Evolutionary conservation across 2,888 invertebrate genomes (phyloP), one percentile per base, ranked within the genome.

Genomic region (Carcina quercana): DNA sequence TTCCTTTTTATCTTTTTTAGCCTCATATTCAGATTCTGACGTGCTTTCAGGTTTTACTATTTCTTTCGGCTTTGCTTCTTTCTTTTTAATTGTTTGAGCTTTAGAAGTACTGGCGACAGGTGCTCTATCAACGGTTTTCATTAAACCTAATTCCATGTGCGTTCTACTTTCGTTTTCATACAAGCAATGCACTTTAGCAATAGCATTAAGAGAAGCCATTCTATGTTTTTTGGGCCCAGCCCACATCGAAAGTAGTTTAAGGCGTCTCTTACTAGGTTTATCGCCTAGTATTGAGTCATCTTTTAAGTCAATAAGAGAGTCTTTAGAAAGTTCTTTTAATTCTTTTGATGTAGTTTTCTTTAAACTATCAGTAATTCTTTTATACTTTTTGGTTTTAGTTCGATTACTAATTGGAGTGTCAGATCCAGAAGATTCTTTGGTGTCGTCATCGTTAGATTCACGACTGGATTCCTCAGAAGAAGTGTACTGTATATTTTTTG

Each of bases 131-230:
- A 82, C 47, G 13, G 83, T 85, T 60, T 71, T 82, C 75, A 84
- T 80, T 24, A 85, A 57, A 0, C 88, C 88, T 39, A 88, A 51
- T 53, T 88, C 88, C 57, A 91, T 87, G 38, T 90, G 91, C 1
- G 90, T 89, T 29, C 91, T 85, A 30, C 91, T 90, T 74, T 95
- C 95, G 61, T 95, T 95, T 70, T 95, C 95, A 58, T 95, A 95
- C 13, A 96, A 84, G 58, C 95, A 95, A 64, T 95, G 95, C 2
- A 96, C 95, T 82, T 95, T 95, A 14, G 95, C 95, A 47, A 93
- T 69, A 1, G 96, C 96, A 62, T 96, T 96, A 15, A 96, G 71
- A 2, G 95, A 95, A 20, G 96, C 96, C 72, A 95, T 94, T 43
- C 96, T 87, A 60, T 93, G 93, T 25, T 91, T 86, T 68, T 94